Evolutionary conservation across 2,113 vertebrate genomes (phyloP).

Genomic region (Lampris megalopsis): DNA sequence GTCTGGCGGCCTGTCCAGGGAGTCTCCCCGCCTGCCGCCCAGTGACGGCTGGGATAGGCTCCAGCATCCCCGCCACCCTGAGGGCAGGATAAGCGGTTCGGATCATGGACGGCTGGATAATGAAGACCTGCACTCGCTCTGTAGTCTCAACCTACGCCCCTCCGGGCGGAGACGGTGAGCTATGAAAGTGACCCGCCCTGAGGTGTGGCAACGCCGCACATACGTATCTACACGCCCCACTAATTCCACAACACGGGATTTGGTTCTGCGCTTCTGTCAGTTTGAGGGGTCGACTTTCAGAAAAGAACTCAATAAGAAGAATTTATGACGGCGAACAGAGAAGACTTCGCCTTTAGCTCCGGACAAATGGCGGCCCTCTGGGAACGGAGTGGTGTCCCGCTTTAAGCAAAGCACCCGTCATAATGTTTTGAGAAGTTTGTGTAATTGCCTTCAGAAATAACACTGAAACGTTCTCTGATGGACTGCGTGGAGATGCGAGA

Average conservation of each 20-base stretch:
- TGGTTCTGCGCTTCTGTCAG: slow-evolving; percentile 2
- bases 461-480: slow-evolving; percentile 43
- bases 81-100: too few species aligned
- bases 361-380: slow-evolving; percentile 60
- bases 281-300: not conserved
- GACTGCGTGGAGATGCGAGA: slow-evolving; percentile 56
- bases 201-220: slow-evolving; percentile 1
- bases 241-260: not conserved
- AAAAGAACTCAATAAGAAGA: slow-evolving; percentile 23
- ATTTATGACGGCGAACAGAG: slow-evolving; percentile 52
- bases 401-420: slow-evolving; percentile 68
- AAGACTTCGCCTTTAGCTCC: slow-evolving; percentile 42
- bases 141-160: too few species aligned
- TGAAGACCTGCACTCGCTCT: too few species aligned
- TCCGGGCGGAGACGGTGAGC: too few species aligned
- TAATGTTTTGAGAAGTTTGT: slow-evolving; percentile 51
- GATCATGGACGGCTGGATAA: too few species aligned
- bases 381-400: slow-evolving; percentile 62
- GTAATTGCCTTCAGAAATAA: slow-evolving; percentile 67
- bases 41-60: too few species aligned
- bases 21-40: too few species aligned
- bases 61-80: too few species aligned
- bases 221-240: not conserved
- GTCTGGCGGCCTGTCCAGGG: too few species aligned
- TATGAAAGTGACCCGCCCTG: too few species aligned